Evolutionary conservation across 92 coral and sea anemone genomes (phyloP).

Genomic region (Umimayanthus kanabou): DNA sequence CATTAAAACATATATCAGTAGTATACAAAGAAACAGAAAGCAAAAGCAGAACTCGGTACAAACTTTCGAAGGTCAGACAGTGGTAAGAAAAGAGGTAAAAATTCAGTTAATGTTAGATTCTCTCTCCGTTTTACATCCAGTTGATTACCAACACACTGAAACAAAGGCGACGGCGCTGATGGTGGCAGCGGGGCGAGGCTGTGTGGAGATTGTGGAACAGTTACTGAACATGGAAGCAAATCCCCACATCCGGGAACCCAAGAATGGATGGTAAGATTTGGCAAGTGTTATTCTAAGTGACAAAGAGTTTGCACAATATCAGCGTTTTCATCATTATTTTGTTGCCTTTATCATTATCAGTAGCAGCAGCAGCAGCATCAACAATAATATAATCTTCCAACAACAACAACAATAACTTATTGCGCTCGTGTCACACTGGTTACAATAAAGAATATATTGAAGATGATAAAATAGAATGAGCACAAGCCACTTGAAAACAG

Average conservation of each 20-base stretch:
- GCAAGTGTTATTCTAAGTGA: not conserved
- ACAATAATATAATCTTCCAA: not conserved
- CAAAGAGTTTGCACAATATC: not conserved
- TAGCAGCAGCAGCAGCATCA: not conserved
- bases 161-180: conserved; percentile 95
- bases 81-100: no score
- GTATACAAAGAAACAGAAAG: no score
- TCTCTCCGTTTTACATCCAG: conserved; percentile 30
- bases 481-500: no score
- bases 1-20: no score
- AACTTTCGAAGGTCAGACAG: no score
- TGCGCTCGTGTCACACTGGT: no score
- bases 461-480: no score
- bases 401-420: not conserved
- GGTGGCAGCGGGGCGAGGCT: conserved; percentile 99
- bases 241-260: conserved; percentile 92
- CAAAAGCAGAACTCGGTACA: no score
- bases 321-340: not conserved
- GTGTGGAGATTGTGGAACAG: conserved; percentile 91
- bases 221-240: conserved; percentile 87
- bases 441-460: no score
- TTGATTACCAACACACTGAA: conserved; percentile 97
- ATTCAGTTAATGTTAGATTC: not conserved
- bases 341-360: not conserved
- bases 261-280: conserved; percentile 83